These are phyloP conservation scores for Rhinophrynus dorsalis DNA, from an alignment of 2,797 vertebrate genomes.

Conservation along the genomic window DNA sequence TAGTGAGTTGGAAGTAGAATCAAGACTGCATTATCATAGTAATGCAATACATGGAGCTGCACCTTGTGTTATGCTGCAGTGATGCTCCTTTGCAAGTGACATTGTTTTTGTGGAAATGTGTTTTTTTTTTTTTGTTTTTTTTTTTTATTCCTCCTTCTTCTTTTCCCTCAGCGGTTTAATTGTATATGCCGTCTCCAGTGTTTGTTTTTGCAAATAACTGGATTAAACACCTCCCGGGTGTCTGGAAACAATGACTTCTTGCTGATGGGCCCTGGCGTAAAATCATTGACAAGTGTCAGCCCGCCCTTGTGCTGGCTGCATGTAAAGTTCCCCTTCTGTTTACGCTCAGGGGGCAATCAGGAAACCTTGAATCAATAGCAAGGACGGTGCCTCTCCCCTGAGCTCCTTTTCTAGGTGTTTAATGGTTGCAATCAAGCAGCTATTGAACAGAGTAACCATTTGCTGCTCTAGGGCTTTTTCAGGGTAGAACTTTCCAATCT, in stretches of 20 bases:
- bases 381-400: conserved; percentile 35
- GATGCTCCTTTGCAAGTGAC: no score
- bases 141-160: no score
- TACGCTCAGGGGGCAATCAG: conserved; percentile 46
- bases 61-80: no score
- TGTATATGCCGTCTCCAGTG: conserved; percentile 7
- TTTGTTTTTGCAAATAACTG: conserved; percentile 48
- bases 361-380: conserved; percentile 50
- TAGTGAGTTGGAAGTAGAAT: no score
- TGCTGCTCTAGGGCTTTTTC: conserved; percentile 1
- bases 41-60: no score
- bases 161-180: conserved; percentile 7
- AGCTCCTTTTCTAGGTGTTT: conserved; percentile 37
- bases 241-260: conserved; percentile 24
- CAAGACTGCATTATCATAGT: no score
- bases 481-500: not conserved
- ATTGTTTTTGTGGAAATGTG: no score
- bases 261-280: conserved; percentile 44
- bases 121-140: no score
- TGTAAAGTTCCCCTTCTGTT: conserved; percentile 40
- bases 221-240: conserved; percentile 25
- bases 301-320: conserved; percentile 42
- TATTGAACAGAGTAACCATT: conserved; percentile 23
- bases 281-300: conserved; percentile 45
- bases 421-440: conserved; percentile 39